A percentile compares a stretch with the other conserved stretches of the same genome.
Evolutionary conservation across 53 echinoderm and acorn worm species (phyloP).

Genomic region (Stichopus horrens): DNA sequence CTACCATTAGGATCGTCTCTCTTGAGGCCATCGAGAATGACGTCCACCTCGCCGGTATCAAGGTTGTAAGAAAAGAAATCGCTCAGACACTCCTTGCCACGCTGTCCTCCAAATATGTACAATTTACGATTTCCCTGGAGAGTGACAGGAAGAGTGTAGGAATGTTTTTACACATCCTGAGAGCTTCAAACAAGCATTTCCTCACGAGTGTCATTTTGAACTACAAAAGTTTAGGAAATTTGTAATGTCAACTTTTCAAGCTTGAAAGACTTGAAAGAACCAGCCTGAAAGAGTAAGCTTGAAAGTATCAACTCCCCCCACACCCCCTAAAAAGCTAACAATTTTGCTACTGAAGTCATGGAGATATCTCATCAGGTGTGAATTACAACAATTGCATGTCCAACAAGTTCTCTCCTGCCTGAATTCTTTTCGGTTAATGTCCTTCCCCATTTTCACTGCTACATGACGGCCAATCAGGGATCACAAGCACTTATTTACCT

Average conservation of each 20-base stretch:
- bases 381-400: no score
- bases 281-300: no score
- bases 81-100: slow-evolving; percentile 85
- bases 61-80: slow-evolving; percentile 96
- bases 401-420: no score
- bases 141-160: not conserved
- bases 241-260: not conserved
- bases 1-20: slow-evolving; percentile 71
- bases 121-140: slow-evolving; percentile 72
- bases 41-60: slow-evolving; percentile 69
- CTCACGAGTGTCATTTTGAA: not conserved
- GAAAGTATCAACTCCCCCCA: no score
- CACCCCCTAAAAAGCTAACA: not conserved
- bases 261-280: not conserved
- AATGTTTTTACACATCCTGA: not conserved
- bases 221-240: not conserved
- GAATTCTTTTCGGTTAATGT: no score
- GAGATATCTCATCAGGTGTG: no score
- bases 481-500: no score
- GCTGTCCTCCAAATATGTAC: slow-evolving; percentile 93
- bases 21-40: slow-evolving; percentile 76
- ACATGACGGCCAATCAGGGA: no score
- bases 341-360: no score
- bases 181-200: not conserved
- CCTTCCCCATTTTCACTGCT: no score